Evolutionary conservation across 2,888 invertebrate genomes (phyloP), one percentile per base, ranked within the genome.

Genomic region (Lasioglossum leucozonium): DNA sequence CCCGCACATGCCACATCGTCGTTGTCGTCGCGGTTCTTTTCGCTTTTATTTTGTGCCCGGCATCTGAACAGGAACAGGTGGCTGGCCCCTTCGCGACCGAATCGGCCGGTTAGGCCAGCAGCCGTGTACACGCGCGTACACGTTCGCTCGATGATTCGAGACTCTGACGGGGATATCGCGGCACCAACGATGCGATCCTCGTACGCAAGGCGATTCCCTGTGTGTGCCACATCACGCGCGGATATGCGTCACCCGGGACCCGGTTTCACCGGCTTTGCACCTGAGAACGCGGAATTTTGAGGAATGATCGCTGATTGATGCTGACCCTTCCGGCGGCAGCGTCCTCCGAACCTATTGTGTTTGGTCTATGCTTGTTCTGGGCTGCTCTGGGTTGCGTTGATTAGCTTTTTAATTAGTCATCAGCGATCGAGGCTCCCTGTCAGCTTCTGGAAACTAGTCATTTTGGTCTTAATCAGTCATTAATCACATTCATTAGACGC

Each of bases 41-140:
- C 84, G 72, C 77, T 87, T 89, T 89, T 87, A 51, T 51, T 91
- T 91, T 89, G 86, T 81, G 72, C 77, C 82, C 78, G 85, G 79
- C 85, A 73, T 86, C 79, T 81, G 87, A 87, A 82, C 84, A 81
- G 82, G 89, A 92, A 92, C 92, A 92, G 92, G 92, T 92, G 92
- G 84, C 72, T 47, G 72, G 91, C 81, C 79, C 81, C 75, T 44
- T 71, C 72, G 71, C 69, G 82, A 76, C 77, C 82, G 71, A 81
- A 81, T 83, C 81, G 58, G 65, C 51, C 51, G 81, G 75, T 83
- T 67, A 67, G 37, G 62, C 65, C 26, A 62, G 58, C 26, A 62
- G 58, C 26, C 34, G 65, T 30, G 34, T 65, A 65, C 34, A 37
- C 37, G 62, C 37, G 62, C 62, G 62, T 62, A 16, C 62, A 62